These are phyloP conservation scores for Bambusicola thoracicus DNA, from an alignment of 2,113 vertebrate genomes.

Conservation along the genomic window DNA sequence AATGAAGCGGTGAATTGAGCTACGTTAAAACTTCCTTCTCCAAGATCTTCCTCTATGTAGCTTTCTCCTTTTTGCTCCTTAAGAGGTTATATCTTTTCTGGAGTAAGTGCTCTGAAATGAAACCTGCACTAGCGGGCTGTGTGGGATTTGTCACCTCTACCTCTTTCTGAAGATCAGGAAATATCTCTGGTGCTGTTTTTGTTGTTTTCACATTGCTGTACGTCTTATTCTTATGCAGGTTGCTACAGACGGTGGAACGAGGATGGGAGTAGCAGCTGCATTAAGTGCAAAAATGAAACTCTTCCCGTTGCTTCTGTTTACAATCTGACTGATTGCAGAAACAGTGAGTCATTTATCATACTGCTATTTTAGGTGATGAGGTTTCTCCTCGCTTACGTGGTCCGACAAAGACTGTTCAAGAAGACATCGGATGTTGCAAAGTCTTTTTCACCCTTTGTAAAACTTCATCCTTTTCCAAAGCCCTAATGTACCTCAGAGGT, in stretches of 20 bases:
- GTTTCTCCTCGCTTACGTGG: background rate
- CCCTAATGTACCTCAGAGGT: background rate
- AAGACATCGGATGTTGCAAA: background rate
- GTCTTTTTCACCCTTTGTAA: background rate
- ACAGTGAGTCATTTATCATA: constrained; percentile 75
- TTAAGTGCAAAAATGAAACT: constrained; percentile 82
- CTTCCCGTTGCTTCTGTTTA: constrained; percentile 20
- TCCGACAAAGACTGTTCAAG: background rate
- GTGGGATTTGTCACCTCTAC: background rate
- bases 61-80: background rate
- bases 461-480: background rate
- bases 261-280: constrained; percentile 84
- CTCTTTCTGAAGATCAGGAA: background rate
- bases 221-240: constrained; percentile 66
- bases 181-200: background rate
- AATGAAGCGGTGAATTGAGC: background rate
- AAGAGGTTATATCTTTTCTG: background rate
- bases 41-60: background rate
- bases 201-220: background rate
- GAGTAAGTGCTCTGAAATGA: background rate
- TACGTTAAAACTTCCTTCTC: background rate
- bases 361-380: background rate
- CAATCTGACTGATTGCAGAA: constrained; percentile 83
- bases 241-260: constrained; percentile 84
- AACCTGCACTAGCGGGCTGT: background rate